These are phyloP conservation scores for Microplitis deprimator DNA, from an alignment of 2,888 invertebrate species.

Conservation along the genomic window DNA sequence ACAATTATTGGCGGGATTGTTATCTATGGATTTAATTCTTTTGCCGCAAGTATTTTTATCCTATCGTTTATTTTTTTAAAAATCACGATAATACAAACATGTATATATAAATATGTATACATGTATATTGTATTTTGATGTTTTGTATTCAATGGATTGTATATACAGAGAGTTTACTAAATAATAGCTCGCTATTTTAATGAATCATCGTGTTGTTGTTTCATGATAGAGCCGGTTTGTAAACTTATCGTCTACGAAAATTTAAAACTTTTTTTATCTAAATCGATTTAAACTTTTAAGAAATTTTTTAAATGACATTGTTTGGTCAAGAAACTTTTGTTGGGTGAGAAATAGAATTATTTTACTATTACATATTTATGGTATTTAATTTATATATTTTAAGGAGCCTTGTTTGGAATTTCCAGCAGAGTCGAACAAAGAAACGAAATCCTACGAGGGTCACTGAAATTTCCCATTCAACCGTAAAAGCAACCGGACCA, in stretches of 20 bases:
- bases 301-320: not conserved
- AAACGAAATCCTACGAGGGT: not conserved
- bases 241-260: not conserved
- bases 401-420: not conserved
- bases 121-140: not conserved
- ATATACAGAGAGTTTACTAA: too few species aligned
- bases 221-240: not conserved
- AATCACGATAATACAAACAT: not conserved
- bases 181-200: not conserved
- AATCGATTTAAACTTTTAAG: not conserved
- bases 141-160: too few species aligned
- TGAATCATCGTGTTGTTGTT: not conserved
- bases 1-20: not conserved
- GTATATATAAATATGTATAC: not conserved
- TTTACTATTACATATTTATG: not conserved
- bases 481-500: slow-evolving; percentile 12
- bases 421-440: not conserved
- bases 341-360: not conserved
- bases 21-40: not conserved
- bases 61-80: not conserved
- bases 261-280: not conserved
- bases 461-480: slow-evolving; percentile 10
- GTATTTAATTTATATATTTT: not conserved
- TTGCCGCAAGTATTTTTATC: too few species aligned
- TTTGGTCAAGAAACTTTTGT: not conserved